Base-by-base conservation (phyloP, 2,888 invertebrate species). In the Eristalis pertinax region DNA sequence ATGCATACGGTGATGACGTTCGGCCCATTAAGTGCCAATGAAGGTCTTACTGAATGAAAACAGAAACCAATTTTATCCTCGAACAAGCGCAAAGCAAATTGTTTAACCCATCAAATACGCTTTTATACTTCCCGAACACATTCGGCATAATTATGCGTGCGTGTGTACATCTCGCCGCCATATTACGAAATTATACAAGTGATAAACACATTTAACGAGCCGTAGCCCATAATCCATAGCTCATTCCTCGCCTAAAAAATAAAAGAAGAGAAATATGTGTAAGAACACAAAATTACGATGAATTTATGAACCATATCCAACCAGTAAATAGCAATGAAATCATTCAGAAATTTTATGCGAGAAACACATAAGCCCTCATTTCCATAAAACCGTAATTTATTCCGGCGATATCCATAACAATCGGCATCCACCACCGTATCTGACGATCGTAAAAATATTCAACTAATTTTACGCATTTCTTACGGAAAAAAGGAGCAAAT, bases 351-450 rank as follows among this genome's bases (percentile, higher is more conserved):
- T 74, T 62, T 63, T 69, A 68, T 67, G 73, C 67, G 38, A 62
- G 67, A 67, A 60, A 32, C 22, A 60, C 29, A 79, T 22, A 72
- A 65, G 29, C 58, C 13, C 56, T 74, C 63, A 69, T 74, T 81
- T 69, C 67, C 80, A 81, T 81, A 81, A 81, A 43, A 64, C 38
- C 22, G 32, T 81, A 81, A 81, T 74, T 74, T 81, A 80, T 73
- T 62, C 41, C 67, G n/a, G 22, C 41, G 15, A 80, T 68, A 63
- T 74, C 80, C 80, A 74, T 80, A 80, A 73, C 79, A 79, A 67
- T 73, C 70, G 67, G 35, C 62, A 24, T 68, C 69, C 63, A 62
- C 68, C 68, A 38, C 67, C 75, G 38, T 58, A 60, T 65, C 67
- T 60, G 67, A 62, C 24, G 38, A 56, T 69, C 80, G 22, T 68